Base-by-base conservation (phyloP, 2,797 vertebrate genomes). In the Oreochromis mossambicus region DNA sequence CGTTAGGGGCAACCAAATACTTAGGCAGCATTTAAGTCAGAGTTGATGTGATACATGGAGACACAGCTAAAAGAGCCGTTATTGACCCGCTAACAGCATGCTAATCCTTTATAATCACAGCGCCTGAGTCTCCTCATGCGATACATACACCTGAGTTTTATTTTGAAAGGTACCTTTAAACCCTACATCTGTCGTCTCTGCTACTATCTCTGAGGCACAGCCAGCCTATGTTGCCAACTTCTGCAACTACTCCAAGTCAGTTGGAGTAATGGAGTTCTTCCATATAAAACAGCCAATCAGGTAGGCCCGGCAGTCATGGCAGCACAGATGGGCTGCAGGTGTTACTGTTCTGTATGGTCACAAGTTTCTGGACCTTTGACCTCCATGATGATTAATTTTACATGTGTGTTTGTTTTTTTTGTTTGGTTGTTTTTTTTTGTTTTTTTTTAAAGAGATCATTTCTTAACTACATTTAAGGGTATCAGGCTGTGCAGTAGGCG, bases 171-270 rank as follows among this genome's bases (percentile, higher is more conserved):
- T 8, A 7, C 34, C 34, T 34, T 56, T 14, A 5, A 58, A 32
- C 17, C 2, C 26, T 6, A 6, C 29, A 10, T 10, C 8, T 10
- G 0, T 54, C 3, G 0, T 54, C 52, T 54, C 21, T 7, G 52
- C 52, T 54, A 11, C 52, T 26, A 4, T 32, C 15, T 2, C 56
- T 61, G 8, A 61, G 56, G 29, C 15, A 34, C 56, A 11, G 56
- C 29, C 29, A 34, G 29, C 15, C 29, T 34, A 13, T 54, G 29
- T 19, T 19, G 56, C 56, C 2, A 32, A 58, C 55, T 58, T 58
- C 55, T 58, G 15, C 55, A 4, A 58, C 3, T 10, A 17, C 26
- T 34, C 29, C 3, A 34, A 19, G 29, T 58, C 56, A 32, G 29
- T 9, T 34, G 56, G 15, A 58, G 56, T 5, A 58, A 58, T 58